phyloP scores from a whole-genome alignment of 2,113 vertebrate species.

The Alexandromys fortis region DNA sequence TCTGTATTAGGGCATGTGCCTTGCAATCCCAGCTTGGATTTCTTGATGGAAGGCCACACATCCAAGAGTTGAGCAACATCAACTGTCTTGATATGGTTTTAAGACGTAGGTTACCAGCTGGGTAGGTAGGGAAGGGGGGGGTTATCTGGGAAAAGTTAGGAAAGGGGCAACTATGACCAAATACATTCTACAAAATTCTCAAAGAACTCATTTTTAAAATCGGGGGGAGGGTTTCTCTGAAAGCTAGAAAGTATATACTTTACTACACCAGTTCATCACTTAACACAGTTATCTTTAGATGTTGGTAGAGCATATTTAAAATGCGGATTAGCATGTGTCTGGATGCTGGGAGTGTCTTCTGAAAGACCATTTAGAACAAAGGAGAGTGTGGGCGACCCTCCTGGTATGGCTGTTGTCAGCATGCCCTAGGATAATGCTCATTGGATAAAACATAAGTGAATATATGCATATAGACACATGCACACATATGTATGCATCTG shows the following conservation, averaged over 20 bases:
- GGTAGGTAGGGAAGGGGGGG: background rate
- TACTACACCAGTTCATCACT: background rate
- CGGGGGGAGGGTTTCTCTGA: background rate
- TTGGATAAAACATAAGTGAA: background rate
- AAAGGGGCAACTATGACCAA: background rate
- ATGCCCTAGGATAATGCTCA: background rate
- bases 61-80: background rate
- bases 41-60: background rate
- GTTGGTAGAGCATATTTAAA: background rate
- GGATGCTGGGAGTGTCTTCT: background rate
- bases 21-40: background rate
- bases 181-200: background rate
- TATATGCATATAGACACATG: rapidly evolving
- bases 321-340: background rate
- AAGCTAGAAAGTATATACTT: background rate
- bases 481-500: rapidly evolving
- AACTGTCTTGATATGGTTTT: background rate
- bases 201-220: background rate
- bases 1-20: background rate
- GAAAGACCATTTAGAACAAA: background rate
- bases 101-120: background rate
- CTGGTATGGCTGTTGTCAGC: background rate
- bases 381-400: background rate
- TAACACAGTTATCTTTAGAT: background rate
- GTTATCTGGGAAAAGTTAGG: background rate